Evolutionary conservation across 2,113 vertebrate species (phyloP), one percentile per base, ranked within the genome.

Genomic region (Ranitomeya variabilis): DNA sequence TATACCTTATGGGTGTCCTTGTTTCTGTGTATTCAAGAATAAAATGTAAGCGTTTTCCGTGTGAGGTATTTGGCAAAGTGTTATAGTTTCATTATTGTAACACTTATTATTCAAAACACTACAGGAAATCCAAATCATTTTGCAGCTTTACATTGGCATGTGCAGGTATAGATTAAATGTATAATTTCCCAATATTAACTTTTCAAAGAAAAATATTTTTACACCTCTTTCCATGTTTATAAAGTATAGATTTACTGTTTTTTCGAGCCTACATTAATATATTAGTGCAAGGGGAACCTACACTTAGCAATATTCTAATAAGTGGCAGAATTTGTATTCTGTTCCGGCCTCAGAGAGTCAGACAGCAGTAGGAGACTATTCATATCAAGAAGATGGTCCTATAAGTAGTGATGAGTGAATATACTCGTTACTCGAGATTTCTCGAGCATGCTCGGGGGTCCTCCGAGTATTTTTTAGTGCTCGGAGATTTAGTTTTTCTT

Each of bases 1-100:
- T 73, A 59, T 85, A 37, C 66, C 57, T 57, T 73, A 74, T 57
- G 83, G 82, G 51, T 73, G 66, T 85, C 74, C 83, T 84, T 84
- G 52, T 54, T 31, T 80, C 78, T 26, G 55, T 55, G n/a, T 79
- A 23, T 18, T 31, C 78, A 80, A 31, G 78, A 26, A 55, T 80
- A 80, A 54, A 69, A 69, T 54, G 6, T n/a, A 71, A 54, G 66
- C 16, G 1, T 54, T 69, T 55, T 67, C 14, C 14, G 9, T 85
- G n/a, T 26, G 26, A 73, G 74, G n/a, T 54, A 19, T 55, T 85
- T 85, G 67, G 54, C 66, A 18, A 23, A 55, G 16, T 69, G 14
- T 21, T 67, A 19, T 18, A 18, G 52, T 23, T 71, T 85, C 52
- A 19, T 31, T 73, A 57, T 54, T 85, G 54, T 52, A 85, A 55